Evolutionary conservation across 2,113 vertebrate species (phyloP).

Genomic region (Irena cyanogastra): DNA sequence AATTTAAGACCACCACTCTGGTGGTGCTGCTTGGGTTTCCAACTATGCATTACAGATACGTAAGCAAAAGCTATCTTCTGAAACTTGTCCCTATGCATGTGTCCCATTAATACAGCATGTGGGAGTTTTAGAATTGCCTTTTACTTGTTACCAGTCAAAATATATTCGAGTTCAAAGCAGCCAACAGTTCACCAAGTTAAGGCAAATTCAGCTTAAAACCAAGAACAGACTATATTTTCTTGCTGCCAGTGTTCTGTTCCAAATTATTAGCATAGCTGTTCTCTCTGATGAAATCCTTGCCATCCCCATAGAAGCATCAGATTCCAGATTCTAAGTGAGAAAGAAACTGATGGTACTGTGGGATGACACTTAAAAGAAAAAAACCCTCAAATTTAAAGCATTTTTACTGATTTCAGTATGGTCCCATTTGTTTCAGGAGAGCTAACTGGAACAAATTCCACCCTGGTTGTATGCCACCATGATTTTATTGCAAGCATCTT

Average conservation of each 20-base stretch:
- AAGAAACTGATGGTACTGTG: background rate
- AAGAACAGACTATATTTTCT: background rate
- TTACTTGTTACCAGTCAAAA: background rate
- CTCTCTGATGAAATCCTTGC: background rate
- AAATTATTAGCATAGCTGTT: background rate
- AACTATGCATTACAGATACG: fast-evolving
- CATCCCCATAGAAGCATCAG: background rate
- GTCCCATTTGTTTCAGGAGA: background rate
- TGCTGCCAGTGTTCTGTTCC: background rate
- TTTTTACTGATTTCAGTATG: background rate
- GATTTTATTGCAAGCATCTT: background rate
- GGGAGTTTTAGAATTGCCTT: background rate
- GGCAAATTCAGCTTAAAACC: background rate
- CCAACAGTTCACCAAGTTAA: background rate
- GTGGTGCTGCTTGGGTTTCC: background rate
- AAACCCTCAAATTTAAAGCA: background rate
- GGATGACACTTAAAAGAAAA: background rate
- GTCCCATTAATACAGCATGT: background rate
- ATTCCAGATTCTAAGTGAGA: background rate
- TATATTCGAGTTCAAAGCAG: background rate
- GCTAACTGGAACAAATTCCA: background rate
- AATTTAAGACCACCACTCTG: too few species aligned
- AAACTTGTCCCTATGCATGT: background rate
- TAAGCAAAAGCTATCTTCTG: background rate
- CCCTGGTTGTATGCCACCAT: background rate